phyloP scores from a whole-genome alignment of 2,797 vertebrate genomes.

The Darevskia nairensis region DNA sequence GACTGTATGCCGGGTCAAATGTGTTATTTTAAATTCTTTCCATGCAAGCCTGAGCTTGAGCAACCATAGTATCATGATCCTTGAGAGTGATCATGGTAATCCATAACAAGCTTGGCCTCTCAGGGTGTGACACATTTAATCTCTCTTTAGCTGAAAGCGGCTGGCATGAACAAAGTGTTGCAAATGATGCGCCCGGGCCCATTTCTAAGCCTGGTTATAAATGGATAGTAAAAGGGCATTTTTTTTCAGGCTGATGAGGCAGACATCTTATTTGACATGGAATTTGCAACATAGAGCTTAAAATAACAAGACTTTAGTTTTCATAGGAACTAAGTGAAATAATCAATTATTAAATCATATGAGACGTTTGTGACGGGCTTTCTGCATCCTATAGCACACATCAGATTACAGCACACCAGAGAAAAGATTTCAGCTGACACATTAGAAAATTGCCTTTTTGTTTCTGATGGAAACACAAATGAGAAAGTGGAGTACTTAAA shows the following conservation, averaged over 20 bases:
- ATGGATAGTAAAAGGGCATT: neutral
- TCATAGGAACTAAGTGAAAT: neutral
- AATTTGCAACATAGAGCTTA: constrained; percentile 1
- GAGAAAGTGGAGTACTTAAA: constrained; percentile 2
- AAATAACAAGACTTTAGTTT: neutral
- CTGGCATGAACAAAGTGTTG: neutral
- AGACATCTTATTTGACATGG: neutral
- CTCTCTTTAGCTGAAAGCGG: neutral
- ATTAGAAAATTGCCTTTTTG: constrained; percentile 21
- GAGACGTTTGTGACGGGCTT: neutral
- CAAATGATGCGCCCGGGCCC: neutral
- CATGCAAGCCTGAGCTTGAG: neutral
- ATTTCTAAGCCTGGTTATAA: neutral
- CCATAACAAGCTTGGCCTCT: neutral
- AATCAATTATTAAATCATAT: neutral
- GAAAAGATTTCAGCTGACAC: neutral
- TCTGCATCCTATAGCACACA: neutral
- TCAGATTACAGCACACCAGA: neutral
- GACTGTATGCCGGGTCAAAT: neutral
- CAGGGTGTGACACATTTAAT: neutral
- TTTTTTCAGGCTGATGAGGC: neutral
- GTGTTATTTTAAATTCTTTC: neutral
- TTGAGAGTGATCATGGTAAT: neutral
- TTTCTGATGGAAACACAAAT: constrained; percentile 17
- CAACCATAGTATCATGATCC: neutral